Percentiles rank a stretch among this genome's conserved stretches.
Conservation (phyloP, 2,113 vertebrate species). For the Platysteira castanea region DNA sequence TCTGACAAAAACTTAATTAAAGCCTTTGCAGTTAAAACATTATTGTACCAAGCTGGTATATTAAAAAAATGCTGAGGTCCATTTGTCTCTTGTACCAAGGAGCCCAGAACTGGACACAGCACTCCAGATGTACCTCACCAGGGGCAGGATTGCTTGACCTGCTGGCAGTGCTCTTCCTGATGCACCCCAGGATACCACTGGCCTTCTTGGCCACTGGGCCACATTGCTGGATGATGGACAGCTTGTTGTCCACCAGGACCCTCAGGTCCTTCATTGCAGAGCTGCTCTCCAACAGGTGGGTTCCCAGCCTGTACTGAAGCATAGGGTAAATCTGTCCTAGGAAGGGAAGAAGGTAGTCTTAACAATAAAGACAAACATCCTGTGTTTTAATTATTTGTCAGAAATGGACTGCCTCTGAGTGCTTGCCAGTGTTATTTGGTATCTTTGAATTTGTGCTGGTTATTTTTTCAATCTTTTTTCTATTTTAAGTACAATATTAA, state of each 20-base stretch:
- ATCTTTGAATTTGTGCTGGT: background rate
- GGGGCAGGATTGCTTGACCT: background rate
- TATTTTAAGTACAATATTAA: background rate
- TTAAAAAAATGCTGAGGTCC: background rate
- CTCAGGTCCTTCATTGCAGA: background rate
- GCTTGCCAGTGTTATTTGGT: rapidly evolving
- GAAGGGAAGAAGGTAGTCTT: background rate
- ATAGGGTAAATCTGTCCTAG: background rate
- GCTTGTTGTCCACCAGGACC: background rate
- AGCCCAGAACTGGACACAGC: background rate
- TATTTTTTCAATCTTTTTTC: background rate
- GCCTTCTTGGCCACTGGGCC: background rate
- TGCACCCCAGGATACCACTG: too few species aligned
- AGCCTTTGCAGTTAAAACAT: background rate
- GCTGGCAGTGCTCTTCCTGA: background rate
- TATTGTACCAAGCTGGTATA: background rate
- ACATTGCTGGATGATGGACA: background rate
- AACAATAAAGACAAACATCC: background rate
- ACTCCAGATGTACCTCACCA: background rate
- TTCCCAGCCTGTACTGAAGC: rapidly evolving
- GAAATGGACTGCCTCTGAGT: background rate
- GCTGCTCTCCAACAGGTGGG: too few species aligned
- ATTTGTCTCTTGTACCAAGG: background rate
- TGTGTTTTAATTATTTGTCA: background rate
- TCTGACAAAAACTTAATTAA: background rate